phyloP scores from a whole-genome alignment of 2,113 vertebrate genomes.

The Lethenteron reissneri region DNA sequence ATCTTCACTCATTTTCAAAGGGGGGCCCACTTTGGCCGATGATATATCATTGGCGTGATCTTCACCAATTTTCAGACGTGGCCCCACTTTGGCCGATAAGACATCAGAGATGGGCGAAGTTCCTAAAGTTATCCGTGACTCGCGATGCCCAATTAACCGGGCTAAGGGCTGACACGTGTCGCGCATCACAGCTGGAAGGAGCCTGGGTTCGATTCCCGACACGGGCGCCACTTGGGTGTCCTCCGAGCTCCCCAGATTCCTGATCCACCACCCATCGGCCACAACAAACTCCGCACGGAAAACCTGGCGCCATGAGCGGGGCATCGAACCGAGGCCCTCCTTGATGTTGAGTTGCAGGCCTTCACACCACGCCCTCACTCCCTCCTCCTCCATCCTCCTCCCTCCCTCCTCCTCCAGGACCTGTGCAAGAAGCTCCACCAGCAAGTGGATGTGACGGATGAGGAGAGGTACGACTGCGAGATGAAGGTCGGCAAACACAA shows the following conservation, averaged over 20 bases:
- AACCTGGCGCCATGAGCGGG: too few species aligned
- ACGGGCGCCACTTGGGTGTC: neutral
- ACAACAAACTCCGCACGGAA: neutral
- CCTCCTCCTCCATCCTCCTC: neutral
- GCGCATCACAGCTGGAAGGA: neutral
- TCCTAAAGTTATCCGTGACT: neutral
- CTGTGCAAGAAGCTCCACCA: conserved; percentile 54
- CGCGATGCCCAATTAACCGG: neutral
- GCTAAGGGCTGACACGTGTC: neutral
- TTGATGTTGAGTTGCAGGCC: too few species aligned
- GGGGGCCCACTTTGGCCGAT: too few species aligned
- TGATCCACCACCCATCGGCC: neutral
- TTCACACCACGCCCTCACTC: too few species aligned
- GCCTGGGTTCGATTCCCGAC: neutral
- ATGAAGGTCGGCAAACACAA: conserved; percentile 38
- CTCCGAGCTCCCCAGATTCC: neutral
- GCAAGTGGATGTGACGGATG: conserved; percentile 54
- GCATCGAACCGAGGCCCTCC: too few species aligned
- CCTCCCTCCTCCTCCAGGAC: conserved; percentile 25
- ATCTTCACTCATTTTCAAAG: too few species aligned
- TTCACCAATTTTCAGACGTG: neutral
- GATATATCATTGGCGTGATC: neutral
- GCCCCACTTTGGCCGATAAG: neutral
- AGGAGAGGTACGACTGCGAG: conserved; percentile 67
- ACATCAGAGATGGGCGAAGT: neutral